Evolutionary conservation across 1,140 invertebrate genomes (phyloP), one percentile per base, ranked within the genome.

Genomic region (Copidosoma floridanum): DNA sequence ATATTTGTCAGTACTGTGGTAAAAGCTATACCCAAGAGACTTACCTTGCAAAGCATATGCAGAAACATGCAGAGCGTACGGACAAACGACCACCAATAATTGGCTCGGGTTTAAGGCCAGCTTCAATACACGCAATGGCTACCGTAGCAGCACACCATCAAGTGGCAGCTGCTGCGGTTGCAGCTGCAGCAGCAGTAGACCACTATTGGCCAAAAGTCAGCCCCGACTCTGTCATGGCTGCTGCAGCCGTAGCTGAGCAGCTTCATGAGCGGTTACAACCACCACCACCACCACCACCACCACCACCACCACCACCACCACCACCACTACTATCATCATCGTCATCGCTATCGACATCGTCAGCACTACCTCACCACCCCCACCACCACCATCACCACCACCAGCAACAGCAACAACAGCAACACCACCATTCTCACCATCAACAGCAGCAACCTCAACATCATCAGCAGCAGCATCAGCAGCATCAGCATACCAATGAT

Each of bases 11-110:
- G 73, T 97, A 96, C 78, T 99, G 97, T 81, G 97, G 97, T 70
- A 99, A 99, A 80, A 96, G 93, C 55, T 99, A 99, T 81, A 99
- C 97, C 6, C 97, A 99, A 79, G 96, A 99, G 81, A 98, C 97
- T 14, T 99, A 99, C 79, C 84, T 99, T 70, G 93, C 92, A 64
- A 97, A 99, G 75, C 97, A 99, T 79, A 95, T 99, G 94, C 94
- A 97, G 74, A 99, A 99, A 74, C 97, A 99, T 73, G 89, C 93
- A 11, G 92, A 97, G 68, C 81, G 93, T 61, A 89, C 92, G 50
- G 93, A 96, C 76, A 95, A 95, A 77, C 83, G 92, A 70, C 90
- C 91, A 26, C 89, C 91, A 0, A 93, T 93, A 57, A 82, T 83
- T 53, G 81, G 83, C 7, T 78, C 79, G 7, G 78, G 84, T 73